These are phyloP conservation scores for Drosophila ananassae DNA, from an alignment of 1,140 invertebrate species.

Conservation along the genomic window DNA sequence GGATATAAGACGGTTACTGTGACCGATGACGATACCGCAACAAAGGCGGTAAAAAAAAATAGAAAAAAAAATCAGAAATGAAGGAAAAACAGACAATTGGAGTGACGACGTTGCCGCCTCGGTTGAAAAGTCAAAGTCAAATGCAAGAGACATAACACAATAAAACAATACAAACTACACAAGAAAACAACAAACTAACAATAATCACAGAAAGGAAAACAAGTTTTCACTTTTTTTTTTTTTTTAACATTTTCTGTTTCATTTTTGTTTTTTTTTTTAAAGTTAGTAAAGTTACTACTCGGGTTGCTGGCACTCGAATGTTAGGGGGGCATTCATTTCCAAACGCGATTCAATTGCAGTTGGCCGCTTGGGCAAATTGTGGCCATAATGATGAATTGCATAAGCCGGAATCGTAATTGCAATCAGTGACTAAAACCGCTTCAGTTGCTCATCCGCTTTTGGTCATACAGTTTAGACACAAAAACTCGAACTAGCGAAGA, in stretches of 20 bases:
- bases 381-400: conserved; percentile 78
- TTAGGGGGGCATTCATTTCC: conserved; percentile 66
- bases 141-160: conserved; percentile 68
- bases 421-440: conserved; percentile 47
- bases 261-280: conserved; percentile 7
- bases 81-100: conserved; percentile 46
- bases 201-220: conserved; percentile 67
- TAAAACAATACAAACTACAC: conserved; percentile 37
- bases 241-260: background rate
- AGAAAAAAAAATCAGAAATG: conserved; percentile 1
- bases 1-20: background rate
- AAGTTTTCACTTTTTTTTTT: conserved; percentile 75
- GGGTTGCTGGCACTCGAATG: conserved; percentile 23
- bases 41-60: background rate
- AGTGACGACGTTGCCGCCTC: conserved; percentile 31
- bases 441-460: conserved; percentile 60
- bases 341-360: conserved; percentile 78
- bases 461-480: conserved; percentile 35
- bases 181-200: conserved; percentile 47
- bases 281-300: conserved; percentile 43
- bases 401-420: conserved; percentile 71
- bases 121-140: conserved; percentile 82
- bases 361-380: conserved; percentile 49
- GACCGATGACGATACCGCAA: conserved; percentile 30
- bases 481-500: background rate